Conservation (phyloP, 2,113 vertebrate genomes). For the Mixornis gularis region DNA sequence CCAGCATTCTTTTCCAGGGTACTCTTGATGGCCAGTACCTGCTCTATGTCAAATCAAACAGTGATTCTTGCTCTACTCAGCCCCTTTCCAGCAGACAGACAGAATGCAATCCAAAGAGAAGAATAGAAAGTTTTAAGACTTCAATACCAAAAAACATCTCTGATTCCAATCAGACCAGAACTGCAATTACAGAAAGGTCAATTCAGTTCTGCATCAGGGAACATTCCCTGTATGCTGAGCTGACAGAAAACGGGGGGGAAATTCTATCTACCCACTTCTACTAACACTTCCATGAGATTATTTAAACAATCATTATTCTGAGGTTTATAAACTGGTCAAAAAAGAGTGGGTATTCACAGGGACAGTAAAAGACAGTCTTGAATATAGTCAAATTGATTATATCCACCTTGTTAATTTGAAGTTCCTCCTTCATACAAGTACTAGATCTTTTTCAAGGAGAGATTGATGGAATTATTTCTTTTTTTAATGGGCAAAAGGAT, state of each 20-base stretch:
- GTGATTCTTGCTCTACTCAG: not conserved
- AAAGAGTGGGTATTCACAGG: not conserved
- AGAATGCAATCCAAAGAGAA: not conserved
- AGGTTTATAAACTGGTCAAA: not conserved
- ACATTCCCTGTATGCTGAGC: not conserved
- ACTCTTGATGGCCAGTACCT: not conserved
- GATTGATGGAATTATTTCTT: not conserved
- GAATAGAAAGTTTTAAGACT: not conserved
- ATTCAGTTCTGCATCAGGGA: not conserved
- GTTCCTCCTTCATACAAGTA: not conserved
- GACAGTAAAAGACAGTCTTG: not conserved
- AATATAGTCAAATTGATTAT: not conserved
- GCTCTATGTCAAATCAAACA: not conserved
- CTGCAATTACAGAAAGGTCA: not conserved
- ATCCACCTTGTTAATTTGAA: not conserved
- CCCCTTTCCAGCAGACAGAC: not conserved
- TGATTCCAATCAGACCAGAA: not conserved
- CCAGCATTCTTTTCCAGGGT: not conserved
- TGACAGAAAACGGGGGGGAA: not conserved
- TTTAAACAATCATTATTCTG: not conserved
- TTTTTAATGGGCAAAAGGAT: not conserved
- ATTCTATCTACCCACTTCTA: not conserved
- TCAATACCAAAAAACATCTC: not conserved
- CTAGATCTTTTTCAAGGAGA: not conserved
- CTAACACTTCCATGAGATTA: not conserved